A percentile compares a stretch with the other conserved stretches of the same genome.
phyloP scores from a whole-genome alignment of 2,797 vertebrate species.

The Huso huso region DNA sequence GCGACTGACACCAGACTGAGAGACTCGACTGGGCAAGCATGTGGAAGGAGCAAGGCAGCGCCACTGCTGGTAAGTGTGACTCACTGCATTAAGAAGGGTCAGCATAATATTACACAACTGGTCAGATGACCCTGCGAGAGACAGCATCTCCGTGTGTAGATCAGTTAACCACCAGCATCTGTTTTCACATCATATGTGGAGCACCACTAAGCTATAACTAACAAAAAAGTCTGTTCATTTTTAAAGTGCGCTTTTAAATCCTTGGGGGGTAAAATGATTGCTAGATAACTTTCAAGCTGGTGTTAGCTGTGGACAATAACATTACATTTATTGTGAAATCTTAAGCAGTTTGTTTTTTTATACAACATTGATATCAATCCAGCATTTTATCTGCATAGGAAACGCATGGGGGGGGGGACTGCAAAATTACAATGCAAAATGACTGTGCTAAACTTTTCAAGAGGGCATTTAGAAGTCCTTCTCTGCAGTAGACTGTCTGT shows the following conservation, averaged over 20 bases:
- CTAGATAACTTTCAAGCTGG: too few species aligned
- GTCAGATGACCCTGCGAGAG: neutral
- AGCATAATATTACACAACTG: neutral
- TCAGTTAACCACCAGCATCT: neutral
- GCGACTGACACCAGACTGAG: neutral
- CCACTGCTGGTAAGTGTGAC: neutral
- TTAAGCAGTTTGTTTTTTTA: too few species aligned
- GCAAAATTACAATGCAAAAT: slow-evolving; percentile 50
- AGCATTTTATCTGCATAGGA: too few species aligned
- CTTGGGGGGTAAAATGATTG: too few species aligned
- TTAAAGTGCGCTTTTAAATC: too few species aligned
- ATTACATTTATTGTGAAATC: too few species aligned
- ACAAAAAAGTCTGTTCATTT: too few species aligned
- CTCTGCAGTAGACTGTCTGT: neutral
- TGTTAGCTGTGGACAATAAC: too few species aligned
- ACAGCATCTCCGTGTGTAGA: too few species aligned
- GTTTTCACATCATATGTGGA: too few species aligned
- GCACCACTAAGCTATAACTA: too few species aligned
- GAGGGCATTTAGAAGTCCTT: neutral
- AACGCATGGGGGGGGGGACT: neutral
- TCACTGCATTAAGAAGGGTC: neutral
- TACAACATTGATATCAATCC: too few species aligned
- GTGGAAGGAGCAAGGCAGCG: neutral
- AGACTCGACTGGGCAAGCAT: neutral
- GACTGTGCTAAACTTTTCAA: slow-evolving; percentile 50